Evolutionary conservation across 2,113 vertebrate genomes (phyloP).

Genomic region (Marmota monax): DNA sequence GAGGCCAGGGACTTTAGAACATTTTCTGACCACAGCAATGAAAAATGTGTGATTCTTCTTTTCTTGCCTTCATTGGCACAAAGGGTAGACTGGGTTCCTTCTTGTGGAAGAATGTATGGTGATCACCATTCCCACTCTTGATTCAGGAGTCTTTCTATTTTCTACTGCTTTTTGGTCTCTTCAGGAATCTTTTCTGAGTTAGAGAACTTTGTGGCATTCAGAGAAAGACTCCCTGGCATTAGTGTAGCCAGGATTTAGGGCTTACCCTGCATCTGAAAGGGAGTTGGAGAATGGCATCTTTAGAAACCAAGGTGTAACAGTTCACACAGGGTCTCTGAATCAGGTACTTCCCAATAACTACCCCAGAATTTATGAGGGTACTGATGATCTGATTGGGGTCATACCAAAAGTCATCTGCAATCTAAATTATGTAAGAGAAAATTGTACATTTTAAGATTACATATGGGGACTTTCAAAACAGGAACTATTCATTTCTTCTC

Average conservation of each 20-base stretch:
- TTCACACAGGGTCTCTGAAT: not conserved
- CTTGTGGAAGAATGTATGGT: not conserved
- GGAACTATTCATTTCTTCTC: not conserved
- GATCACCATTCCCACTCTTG: not conserved
- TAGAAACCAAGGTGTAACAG: not conserved
- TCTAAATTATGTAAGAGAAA: constrained; percentile 41
- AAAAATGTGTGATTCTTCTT: not conserved
- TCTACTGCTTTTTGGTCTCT: not conserved
- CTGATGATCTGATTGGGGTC: not conserved
- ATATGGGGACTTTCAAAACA: not conserved
- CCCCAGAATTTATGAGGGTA: not conserved
- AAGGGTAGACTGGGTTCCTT: not conserved
- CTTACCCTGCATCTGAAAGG: not conserved
- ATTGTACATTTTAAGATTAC: not conserved
- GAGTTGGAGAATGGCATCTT: not conserved
- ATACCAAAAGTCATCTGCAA: not conserved
- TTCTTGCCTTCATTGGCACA: not conserved
- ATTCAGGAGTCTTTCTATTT: not conserved
- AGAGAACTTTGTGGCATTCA: not conserved
- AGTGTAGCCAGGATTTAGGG: not conserved
- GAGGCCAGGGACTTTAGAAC: not conserved
- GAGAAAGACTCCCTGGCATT: not conserved
- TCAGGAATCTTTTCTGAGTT: not conserved
- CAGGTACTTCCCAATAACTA: not conserved
- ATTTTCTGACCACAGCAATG: not conserved